These are phyloP conservation scores for Eupithecia vulgata DNA, from an alignment of 2,888 invertebrate genomes.

Conservation along the genomic window DNA sequence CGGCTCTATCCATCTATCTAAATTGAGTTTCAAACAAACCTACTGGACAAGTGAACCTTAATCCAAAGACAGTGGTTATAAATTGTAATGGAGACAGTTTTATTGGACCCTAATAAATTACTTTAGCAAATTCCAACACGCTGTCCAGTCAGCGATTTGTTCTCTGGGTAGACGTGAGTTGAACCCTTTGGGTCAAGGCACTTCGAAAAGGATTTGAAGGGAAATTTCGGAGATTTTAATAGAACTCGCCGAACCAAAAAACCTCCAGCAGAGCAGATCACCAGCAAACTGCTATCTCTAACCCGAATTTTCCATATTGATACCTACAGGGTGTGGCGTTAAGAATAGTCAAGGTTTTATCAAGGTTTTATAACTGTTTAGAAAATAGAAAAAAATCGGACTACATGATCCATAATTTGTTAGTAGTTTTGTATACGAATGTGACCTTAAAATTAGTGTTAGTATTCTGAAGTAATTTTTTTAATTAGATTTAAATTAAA, in stretches of 20 bases:
- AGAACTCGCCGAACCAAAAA: background rate
- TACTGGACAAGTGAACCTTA: slow-evolving; percentile 32
- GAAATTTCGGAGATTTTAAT: background rate
- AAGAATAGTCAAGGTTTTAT: too few species aligned
- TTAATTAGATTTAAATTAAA: too few species aligned
- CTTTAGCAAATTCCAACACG: slow-evolving; percentile 65
- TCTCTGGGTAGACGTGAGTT: slow-evolving; percentile 32
- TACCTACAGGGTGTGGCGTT: too few species aligned
- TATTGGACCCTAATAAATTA: slow-evolving; percentile 77
- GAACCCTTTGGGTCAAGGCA: slow-evolving; percentile 16
- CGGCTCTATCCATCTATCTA: slow-evolving; percentile 8
- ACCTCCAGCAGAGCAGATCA: background rate
- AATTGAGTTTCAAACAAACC: slow-evolving; percentile 21
- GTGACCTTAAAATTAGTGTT: too few species aligned
- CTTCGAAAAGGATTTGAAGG: background rate
- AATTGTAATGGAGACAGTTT: slow-evolving; percentile 73
- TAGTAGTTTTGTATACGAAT: too few species aligned
- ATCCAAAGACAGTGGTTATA: slow-evolving; percentile 63
- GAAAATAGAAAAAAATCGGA: too few species aligned
- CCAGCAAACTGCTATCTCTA: background rate
- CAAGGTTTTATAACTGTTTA: too few species aligned
- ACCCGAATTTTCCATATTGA: background rate
- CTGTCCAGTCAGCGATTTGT: slow-evolving; percentile 57
- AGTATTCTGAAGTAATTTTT: too few species aligned
- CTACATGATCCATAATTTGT: too few species aligned